Base-by-base conservation (phyloP, 2,113 vertebrate genomes). In the Sturnira hondurensis region DNA sequence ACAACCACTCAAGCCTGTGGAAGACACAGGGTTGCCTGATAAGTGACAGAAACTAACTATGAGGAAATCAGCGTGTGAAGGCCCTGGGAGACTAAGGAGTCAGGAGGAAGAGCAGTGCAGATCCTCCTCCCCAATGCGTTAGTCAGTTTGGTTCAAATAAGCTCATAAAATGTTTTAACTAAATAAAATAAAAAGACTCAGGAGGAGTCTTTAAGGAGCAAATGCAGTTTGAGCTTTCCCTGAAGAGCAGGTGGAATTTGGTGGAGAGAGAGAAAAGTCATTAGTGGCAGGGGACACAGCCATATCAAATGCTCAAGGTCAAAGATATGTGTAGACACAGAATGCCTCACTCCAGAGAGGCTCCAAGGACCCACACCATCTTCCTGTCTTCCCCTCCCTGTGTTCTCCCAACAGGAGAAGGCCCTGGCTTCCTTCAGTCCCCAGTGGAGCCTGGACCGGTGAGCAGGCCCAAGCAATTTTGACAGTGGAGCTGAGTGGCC, bases 391-490 rank as follows among this genome's bases (percentile, higher is more conserved):
- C 58, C 70, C 20, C 47, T 26, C 43, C n/a, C 11, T 93, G 74
- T 94, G 76, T 31, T 92, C 45, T 94, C 45, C 54, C 56, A 11
- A 26, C 94, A 98, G 98, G 98, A 98, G 78, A 98, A 98, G 19
- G 89, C 96, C 70, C 89, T 98, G 94, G 95, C 97, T 50, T 98
- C 97, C 84, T 95, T 98, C 92, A 76, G 96, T 74, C 97, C 97
- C 38, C 97, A 98, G 52, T 96, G 97, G 96, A 98, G 96, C 93
- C 89, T 98, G 65, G 98, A 98, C 91, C 89, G 98, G 98, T 98
- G 86, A 98, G 97, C 77, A 84, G n/a, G 63, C 58, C 68, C 8
- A 7, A 91, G 52, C 67, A 47, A 20, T 47, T n/a, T 16, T 22
- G 52, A 63, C 41, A 56, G 61, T 56, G 77, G 31, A 67, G 12